These are phyloP conservation scores for Colletes gigas DNA, from an alignment of 1,140 invertebrate species.

Conservation along the genomic window DNA sequence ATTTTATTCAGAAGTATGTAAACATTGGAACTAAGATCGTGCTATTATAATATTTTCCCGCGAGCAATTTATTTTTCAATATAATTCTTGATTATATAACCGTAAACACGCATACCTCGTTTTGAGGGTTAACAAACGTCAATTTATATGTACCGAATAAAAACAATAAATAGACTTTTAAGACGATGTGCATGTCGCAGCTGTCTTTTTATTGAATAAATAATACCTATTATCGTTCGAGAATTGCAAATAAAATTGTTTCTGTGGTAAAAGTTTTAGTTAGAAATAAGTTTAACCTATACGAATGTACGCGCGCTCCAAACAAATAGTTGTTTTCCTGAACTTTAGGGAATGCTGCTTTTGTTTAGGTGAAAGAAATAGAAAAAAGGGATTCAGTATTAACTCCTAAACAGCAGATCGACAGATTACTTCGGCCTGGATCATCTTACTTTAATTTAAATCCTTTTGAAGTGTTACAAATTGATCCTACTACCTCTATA, in stretches of 20 bases:
- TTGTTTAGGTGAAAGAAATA: constrained; percentile 94
- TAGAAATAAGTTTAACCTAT: constrained; percentile 54
- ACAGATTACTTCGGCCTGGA: constrained; percentile 93
- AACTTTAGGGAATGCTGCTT: constrained; percentile 13
- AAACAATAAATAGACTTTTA: constrained; percentile 19
- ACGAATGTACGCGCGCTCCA: background rate
- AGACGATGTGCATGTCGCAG: background rate
- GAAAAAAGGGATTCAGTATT: constrained; percentile 95
- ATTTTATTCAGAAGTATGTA: constrained; percentile 85
- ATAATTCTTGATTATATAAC: background rate
- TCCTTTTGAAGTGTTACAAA: constrained; percentile 97
- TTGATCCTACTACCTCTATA: constrained; percentile 93
- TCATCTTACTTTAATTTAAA: constrained; percentile 98
- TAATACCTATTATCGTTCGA: background rate
- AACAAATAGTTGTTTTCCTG: constrained; percentile 29
- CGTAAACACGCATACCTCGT: background rate
- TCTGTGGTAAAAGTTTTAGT: background rate
- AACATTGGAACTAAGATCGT: background rate
- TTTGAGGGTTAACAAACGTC: constrained; percentile 46
- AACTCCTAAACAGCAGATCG: constrained; percentile 97
- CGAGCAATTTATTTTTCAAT: background rate
- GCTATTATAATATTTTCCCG: background rate
- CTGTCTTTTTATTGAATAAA: constrained; percentile 3
- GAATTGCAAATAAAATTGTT: background rate
- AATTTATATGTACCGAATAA: constrained; percentile 21